Evolutionary conservation across 1,140 invertebrate species (phyloP), one percentile per base, ranked within the genome.

Genomic region (Matsumurasca onukii): DNA sequence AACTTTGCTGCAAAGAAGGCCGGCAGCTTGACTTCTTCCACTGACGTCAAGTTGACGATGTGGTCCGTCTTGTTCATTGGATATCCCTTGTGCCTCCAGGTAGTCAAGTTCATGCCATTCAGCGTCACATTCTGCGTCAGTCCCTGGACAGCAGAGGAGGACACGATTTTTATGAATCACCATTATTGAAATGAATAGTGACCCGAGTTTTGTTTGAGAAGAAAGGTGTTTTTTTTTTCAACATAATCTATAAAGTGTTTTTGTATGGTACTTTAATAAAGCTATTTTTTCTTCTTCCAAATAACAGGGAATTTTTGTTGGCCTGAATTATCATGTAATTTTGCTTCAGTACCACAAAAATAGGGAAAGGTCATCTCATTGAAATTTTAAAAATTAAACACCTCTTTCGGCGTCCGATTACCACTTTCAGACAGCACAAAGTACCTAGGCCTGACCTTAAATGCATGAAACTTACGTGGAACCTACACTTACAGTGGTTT

Each of bases 1-100:
- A 59, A 59, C 25, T n/a, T 59, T 5, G 3, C 22, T 12, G 25
- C 2, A 27, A 27, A 59, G 25, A 59, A 59, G n/a, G 55, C 55
- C 3, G 55, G 55, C 5, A 29, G 55, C 15, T 59, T n/a, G 2
- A 59, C 55, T 5, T 5, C 3, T 24, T 59, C 55, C 12, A 24
- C 15, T 27, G 15, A 5, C 24, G 55, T 9, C 3, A 59, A 24
- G 5, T 25, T 27, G 25, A 29, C 25, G 2, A 59, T 27, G 30
- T 29, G 22, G 3, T 22, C 9, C 2, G n/a, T 27, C 9, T 59
- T 24, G 3, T 59, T 5, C 25, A 27, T 2, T 27, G 55, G 55
- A 27, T 27, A 59, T 13, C 55, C 55, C 30, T 22, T 59, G 2
- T 59, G 55, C 55, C 12, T 59, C 55, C 55, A 59, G 55, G 25